Conservation (phyloP, 2,113 vertebrate species). For the Strigops habroptila region DNA sequence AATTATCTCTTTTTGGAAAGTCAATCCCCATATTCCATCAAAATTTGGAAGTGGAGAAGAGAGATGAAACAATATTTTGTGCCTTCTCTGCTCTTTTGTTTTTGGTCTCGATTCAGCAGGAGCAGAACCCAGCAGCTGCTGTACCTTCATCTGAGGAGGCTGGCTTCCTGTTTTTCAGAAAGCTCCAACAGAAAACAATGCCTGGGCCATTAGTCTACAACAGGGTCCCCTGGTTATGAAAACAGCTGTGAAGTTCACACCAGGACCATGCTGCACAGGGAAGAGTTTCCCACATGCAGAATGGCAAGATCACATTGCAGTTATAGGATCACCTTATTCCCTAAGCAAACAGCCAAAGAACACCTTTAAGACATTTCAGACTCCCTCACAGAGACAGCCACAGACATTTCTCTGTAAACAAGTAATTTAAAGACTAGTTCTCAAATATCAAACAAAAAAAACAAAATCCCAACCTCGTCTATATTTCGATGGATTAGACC, state of each 20-base stretch:
- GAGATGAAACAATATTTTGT: not conserved
- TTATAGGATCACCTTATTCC: not conserved
- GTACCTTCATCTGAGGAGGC: not conserved
- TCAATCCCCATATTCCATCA: not conserved
- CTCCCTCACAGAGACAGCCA: not conserved
- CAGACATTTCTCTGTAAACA: not conserved
- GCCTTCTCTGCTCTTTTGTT: not conserved
- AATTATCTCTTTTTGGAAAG: not conserved
- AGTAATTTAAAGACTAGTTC: not conserved
- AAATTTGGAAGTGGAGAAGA: not conserved
- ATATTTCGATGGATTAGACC: not conserved
- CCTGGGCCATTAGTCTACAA: not conserved
- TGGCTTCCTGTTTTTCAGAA: not conserved
- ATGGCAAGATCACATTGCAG: not conserved
- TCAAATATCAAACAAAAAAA: not conserved
- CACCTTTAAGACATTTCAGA: not conserved
- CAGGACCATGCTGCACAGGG: not conserved
- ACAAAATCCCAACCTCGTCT: not conserved
- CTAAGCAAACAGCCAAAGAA: not conserved
- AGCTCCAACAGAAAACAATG: not conserved
- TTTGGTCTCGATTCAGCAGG: not conserved
- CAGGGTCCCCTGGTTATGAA: not conserved
- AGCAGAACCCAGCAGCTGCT: not conserved
- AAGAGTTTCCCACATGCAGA: not conserved
- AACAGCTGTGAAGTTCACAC: not conserved